phyloP scores from a whole-genome alignment of 2,888 invertebrate species.

The Octodonta nipae region DNA sequence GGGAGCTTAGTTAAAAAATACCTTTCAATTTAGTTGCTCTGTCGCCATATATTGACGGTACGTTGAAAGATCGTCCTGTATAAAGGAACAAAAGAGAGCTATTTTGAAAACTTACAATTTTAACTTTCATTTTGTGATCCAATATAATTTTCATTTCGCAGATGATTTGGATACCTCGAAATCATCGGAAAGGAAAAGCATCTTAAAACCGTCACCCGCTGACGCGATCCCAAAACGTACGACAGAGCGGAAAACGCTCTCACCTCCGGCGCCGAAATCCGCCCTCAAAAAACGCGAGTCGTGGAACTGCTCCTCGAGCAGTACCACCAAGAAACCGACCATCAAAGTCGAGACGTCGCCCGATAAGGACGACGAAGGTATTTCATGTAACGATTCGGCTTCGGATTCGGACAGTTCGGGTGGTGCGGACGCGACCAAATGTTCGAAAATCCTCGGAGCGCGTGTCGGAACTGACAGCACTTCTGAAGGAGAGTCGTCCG shows the following conservation, averaged over 20 bases:
- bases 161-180: slow-evolving; percentile 6
- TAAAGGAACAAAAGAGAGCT: no score
- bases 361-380: slow-evolving; percentile 32
- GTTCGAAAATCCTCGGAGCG: slow-evolving; percentile 4
- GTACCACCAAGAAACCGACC: slow-evolving; percentile 2
- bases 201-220: slow-evolving; percentile 12
- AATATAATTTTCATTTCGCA: slow-evolving; percentile 6
- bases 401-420: slow-evolving; percentile 25
- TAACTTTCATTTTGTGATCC: no score
- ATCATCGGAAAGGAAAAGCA: slow-evolving; percentile 13
- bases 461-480: slow-evolving; percentile 19
- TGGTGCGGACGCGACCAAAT: slow-evolving; percentile 7
- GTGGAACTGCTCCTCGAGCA: slow-evolving; percentile 7
- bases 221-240: slow-evolving; percentile 3
- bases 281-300: slow-evolving; percentile 18
- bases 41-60: no score
- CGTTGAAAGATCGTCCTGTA: no score
- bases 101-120: no score
- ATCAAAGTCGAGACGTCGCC: slow-evolving; percentile 19
- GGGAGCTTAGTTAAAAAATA: no score
- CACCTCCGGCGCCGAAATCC: slow-evolving; percentile 15
- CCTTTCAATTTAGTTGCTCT: no score
- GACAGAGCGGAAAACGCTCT: slow-evolving; percentile 9
- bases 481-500: slow-evolving; percentile 50
- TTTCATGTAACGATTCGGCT: slow-evolving; percentile 32